A percentile compares a stretch with the other conserved stretches of the same genome.
Conservation (phyloP, 1,140 invertebrate species). For the Drosophila setifemur region DNA sequence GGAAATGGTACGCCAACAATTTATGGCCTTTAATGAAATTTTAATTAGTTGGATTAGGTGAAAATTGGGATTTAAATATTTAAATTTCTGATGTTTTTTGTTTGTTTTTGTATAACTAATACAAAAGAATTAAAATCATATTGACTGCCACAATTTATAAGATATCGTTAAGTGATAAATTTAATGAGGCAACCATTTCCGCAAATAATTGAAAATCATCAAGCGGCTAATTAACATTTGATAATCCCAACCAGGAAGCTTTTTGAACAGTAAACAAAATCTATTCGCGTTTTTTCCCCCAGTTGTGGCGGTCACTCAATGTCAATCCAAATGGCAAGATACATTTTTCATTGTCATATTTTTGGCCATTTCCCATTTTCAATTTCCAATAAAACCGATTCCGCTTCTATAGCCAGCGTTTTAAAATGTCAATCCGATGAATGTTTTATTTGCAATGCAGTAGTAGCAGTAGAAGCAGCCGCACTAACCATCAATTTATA, state of each 20-base stretch:
- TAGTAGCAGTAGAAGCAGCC: neutral
- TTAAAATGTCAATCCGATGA: constrained; percentile 61
- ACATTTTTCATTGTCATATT: constrained; percentile 42
- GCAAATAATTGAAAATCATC: constrained; percentile 16
- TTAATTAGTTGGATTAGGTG: neutral
- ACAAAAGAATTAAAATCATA: neutral
- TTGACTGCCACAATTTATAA: neutral
- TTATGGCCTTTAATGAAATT: neutral
- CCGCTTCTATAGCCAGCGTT: constrained; percentile 38
- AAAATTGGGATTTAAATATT: neutral
- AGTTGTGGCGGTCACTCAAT: constrained; percentile 7
- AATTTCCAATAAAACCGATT: neutral
- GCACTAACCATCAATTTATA: constrained; percentile 36
- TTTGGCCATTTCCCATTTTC: constrained; percentile 20
- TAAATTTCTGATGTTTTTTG: neutral
- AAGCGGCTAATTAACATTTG: constrained; percentile 38
- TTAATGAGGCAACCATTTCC: constrained; percentile 3
- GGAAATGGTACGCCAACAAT: too few species aligned
- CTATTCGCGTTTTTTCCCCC: constrained; percentile 3
- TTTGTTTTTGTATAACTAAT: too few species aligned
- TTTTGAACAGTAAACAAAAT: constrained; percentile 12
- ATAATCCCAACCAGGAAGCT: constrained; percentile 8
- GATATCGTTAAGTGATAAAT: neutral
- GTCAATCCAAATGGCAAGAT: constrained; percentile 31
- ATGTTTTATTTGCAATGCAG: constrained; percentile 41